Evolutionary conservation across 2,888 invertebrate species (phyloP), one percentile per base, ranked within the genome.

Genomic region (Netelia fuscicornis): DNA sequence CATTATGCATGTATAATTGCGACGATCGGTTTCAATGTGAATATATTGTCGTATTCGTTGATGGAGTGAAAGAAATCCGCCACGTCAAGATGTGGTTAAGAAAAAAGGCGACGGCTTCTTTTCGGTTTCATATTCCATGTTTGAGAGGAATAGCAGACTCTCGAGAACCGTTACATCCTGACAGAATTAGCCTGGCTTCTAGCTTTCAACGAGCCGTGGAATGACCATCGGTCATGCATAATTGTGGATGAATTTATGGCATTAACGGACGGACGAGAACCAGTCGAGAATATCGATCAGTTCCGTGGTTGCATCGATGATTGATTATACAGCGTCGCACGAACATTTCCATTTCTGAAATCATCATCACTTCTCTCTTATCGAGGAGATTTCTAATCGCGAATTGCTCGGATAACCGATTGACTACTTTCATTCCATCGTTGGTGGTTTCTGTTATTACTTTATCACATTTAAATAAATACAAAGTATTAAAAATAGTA

Each of bases 321-420:
- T 52, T 54, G 56, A 52, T 62, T 71, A n/a, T 56, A 44, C 52
- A 71, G 30, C 52, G 25, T 67, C 58, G 44, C 58, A 17, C 44
- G 25, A 48, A 48, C 25, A 17, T 30, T 77, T 13, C 17, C 17
- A 54, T 52, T 5, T 25, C 2, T 23, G 10, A 52, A 68, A 81
- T 67, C 17, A 25, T n/a, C 8, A 37, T 37, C 8, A 30, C n/a
- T n/a, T 20, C 23, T 58, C n/a, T 65, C 68, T 52, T 52, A 37
- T 74, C 67, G 11, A 62, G 5, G 62, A 62, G 75, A 70, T 81
- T 81, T 81, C 81, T 76, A 81, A 76, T 75, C 65, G 62, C 13
- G 58, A 62, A 67, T 60, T 68, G 60, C 60, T 60, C 62, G 10
- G 62, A 68, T 75, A 9, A 42, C 11, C 25, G 17, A 13, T 54